Evolutionary conservation across 2,888 invertebrate species (phyloP).

Genomic region (Cephus pulcher): DNA sequence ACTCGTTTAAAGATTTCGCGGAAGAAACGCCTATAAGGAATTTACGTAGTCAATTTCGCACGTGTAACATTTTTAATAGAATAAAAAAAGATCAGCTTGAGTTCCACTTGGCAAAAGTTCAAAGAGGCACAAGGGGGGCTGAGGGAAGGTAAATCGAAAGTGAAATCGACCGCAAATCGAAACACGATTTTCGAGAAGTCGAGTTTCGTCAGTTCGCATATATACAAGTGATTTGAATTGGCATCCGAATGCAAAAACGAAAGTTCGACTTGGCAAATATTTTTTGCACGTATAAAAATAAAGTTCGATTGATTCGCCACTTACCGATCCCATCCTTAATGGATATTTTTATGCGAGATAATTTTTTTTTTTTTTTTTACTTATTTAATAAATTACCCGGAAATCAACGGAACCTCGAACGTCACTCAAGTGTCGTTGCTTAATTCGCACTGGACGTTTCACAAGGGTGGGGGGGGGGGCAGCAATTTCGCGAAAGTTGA

Average conservation of each 20-base stretch:
- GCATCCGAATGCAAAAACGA: background rate
- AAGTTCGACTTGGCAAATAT: background rate
- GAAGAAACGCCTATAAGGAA: background rate
- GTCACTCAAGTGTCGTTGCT: background rate
- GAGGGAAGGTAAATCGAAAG: slow-evolving; percentile 15
- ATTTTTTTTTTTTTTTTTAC: background rate
- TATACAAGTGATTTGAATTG: background rate
- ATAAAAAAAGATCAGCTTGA: background rate
- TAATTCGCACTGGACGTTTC: background rate
- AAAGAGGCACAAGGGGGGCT: background rate
- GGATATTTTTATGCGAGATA: background rate
- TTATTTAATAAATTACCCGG: background rate
- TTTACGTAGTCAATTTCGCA: background rate
- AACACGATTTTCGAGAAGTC: background rate
- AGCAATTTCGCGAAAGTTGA: background rate
- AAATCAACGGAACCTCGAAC: background rate
- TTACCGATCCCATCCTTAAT: background rate
- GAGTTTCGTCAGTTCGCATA: background rate
- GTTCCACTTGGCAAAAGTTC: background rate
- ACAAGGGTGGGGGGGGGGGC: too few relatives aligned
- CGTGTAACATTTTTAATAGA: background rate
- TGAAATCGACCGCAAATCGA: slow-evolving; percentile 8
- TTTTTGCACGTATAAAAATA: background rate
- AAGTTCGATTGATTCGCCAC: too few relatives aligned
- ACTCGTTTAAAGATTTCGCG: background rate